phyloP scores from a whole-genome alignment of 2,888 invertebrate genomes.

The Clanis bilineata region DNA sequence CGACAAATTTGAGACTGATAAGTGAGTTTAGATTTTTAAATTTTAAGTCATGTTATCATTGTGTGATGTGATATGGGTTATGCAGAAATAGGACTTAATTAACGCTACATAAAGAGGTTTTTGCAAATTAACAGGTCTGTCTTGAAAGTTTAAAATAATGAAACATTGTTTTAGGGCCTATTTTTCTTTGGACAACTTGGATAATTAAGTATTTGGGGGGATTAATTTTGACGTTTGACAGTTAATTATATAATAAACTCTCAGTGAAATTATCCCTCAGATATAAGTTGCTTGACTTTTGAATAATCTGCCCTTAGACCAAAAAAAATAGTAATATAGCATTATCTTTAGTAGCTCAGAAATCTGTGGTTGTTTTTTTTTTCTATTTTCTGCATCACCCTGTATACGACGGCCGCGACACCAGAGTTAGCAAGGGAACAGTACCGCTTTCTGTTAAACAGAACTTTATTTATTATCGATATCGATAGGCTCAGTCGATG shows the following conservation, averaged over 20 bases:
- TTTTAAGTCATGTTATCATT: conserved; percentile 43
- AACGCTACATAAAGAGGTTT: background rate
- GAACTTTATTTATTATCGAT: background rate
- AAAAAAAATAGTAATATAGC: too few species aligned
- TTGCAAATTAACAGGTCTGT: too few species aligned
- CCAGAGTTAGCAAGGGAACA: conserved; percentile 6
- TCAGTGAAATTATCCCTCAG: too few species aligned
- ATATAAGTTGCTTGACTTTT: too few species aligned
- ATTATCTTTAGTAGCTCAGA: too few species aligned
- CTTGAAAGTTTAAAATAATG: background rate
- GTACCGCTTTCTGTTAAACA: conserved; percentile 17
- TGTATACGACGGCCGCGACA: background rate
- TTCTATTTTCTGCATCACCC: background rate
- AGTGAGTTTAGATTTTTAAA: conserved; percentile 57
- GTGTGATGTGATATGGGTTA: background rate
- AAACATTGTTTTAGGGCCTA: too few species aligned
- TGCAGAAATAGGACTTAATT: background rate
- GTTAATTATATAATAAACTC: too few species aligned
- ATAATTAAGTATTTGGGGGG: too few species aligned
- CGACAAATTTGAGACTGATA: conserved; percentile 69
- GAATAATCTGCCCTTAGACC: too few species aligned
- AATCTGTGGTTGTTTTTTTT: background rate
- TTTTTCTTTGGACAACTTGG: too few species aligned
- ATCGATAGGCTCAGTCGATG: conserved; percentile 15
- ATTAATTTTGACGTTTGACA: too few species aligned